These are phyloP conservation scores for Simalia tracyae DNA, from an alignment of 2,797 vertebrate species.

Conservation along the genomic window DNA sequence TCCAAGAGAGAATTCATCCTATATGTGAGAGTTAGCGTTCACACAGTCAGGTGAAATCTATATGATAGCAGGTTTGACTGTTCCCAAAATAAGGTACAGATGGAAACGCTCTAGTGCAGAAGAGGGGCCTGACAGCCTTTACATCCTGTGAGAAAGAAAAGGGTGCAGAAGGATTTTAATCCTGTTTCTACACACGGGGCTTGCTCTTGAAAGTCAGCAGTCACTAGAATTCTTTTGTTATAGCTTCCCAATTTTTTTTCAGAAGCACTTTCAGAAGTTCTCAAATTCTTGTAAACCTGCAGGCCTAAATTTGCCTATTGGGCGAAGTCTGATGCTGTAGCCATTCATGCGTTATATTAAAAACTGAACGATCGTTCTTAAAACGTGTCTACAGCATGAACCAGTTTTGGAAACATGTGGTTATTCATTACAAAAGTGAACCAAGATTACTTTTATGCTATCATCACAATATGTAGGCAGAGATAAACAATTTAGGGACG, in stretches of 20 bases:
- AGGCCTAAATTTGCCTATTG: not conserved
- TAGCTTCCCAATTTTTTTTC: not conserved
- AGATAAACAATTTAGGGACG: not conserved
- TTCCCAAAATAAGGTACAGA: not conserved
- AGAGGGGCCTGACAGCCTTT: not conserved
- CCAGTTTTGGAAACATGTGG: conserved; percentile 6
- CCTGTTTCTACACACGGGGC: not conserved
- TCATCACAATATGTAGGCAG: not conserved
- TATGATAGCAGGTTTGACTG: not conserved
- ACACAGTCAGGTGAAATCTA: not conserved
- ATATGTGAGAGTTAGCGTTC: not conserved
- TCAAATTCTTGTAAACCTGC: not conserved
- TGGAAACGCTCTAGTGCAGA: not conserved
- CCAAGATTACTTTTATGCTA: not conserved
- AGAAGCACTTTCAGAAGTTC: not conserved
- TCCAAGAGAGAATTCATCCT: not conserved
- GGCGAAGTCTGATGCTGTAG: not conserved
- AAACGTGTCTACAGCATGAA: not conserved
- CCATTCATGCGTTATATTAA: not conserved
- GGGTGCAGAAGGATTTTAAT: not conserved
- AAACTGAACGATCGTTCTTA: not conserved
- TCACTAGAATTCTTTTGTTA: not conserved
- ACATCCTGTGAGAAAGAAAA: not conserved
- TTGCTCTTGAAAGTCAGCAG: not conserved
- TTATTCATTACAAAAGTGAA: conserved; percentile 7